These are phyloP conservation scores for Nomada ferruginata DNA, from an alignment of 2,888 invertebrate species.

Conservation along the genomic window DNA sequence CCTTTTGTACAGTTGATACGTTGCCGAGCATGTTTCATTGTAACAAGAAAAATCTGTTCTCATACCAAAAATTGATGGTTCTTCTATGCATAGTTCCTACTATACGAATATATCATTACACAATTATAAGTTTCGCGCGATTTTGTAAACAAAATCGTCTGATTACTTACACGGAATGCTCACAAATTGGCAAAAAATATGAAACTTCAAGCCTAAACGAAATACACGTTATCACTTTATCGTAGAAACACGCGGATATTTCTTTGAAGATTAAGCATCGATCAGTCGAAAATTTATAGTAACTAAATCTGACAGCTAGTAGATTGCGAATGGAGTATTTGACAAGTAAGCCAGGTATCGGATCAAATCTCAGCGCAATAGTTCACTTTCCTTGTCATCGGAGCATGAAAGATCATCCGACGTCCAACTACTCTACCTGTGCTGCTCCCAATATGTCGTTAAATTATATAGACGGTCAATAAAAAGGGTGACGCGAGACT, in stretches of 20 bases:
- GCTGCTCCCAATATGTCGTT: neutral
- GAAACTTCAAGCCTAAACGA: too few species aligned
- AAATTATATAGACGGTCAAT: neutral
- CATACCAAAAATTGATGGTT: constrained; percentile 44
- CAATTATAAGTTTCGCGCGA: too few species aligned
- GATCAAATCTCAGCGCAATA: constrained; percentile 7
- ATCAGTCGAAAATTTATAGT: constrained; percentile 14
- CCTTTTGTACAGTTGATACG: constrained; percentile 40
- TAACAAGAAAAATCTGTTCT: constrained; percentile 64
- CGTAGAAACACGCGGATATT: too few species aligned
- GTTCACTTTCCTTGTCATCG: constrained; percentile 38
- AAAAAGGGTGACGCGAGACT: neutral
- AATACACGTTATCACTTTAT: too few species aligned
- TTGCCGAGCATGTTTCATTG: constrained; percentile 34
- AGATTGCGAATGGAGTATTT: neutral
- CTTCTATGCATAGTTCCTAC: neutral
- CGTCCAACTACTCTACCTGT: neutral
- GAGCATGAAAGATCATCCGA: neutral
- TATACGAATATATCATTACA: neutral
- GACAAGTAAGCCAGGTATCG: constrained; percentile 13
- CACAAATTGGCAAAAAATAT: too few species aligned
- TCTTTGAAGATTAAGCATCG: neutral
- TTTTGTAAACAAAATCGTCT: too few species aligned
- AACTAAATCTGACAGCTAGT: constrained; percentile 17
- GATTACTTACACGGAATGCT: too few species aligned